Percentiles rank a stretch among this genome's conserved stretches.
Evolutionary conservation across 1,140 invertebrate species (phyloP).

Genomic region (Zaprionus camerounensis): DNA sequence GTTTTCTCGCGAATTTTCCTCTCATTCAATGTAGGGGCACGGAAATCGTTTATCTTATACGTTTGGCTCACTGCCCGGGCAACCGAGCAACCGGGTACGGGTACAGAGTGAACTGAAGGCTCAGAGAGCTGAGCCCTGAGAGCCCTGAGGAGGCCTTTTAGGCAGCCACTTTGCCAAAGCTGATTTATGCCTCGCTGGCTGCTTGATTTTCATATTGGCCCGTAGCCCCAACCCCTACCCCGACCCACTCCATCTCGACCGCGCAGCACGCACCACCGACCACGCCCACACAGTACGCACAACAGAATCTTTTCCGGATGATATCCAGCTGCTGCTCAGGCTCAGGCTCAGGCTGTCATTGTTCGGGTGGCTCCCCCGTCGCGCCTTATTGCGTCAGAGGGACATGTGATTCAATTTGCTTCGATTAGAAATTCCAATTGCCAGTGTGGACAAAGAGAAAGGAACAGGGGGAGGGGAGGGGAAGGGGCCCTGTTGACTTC

Average conservation of each 20-base stretch:
- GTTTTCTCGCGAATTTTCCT: not conserved
- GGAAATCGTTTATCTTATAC: slow-evolving; percentile 49
- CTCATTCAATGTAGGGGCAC: slow-evolving; percentile 7
- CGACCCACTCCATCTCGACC: not conserved
- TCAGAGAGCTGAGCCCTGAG: slow-evolving; percentile 5
- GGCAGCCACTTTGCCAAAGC: slow-evolving; percentile 49
- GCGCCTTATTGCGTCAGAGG: slow-evolving; percentile 55
- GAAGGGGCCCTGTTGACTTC: slow-evolving; percentile 32
- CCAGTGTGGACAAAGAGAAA: not conserved
- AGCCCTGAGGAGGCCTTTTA: slow-evolving; percentile 30
- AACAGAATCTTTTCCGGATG: slow-evolving; percentile 41
- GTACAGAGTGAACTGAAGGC: not conserved
- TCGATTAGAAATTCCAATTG: slow-evolving; percentile 77
- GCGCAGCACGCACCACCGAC: not conserved
- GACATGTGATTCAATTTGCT: slow-evolving; percentile 79
- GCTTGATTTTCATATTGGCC: slow-evolving; percentile 31
- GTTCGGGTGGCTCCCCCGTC: slow-evolving; percentile 42
- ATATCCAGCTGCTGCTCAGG: slow-evolving; percentile 22
- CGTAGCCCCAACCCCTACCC: slow-evolving; percentile 1
- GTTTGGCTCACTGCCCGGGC: slow-evolving; percentile 15
- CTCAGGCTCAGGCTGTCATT: slow-evolving; percentile 16
- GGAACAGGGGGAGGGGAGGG: not conserved
- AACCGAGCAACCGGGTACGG: not conserved
- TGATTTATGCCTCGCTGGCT: slow-evolving; percentile 56
- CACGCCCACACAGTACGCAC: slow-evolving; percentile 19